Conservation (phyloP, 1,140 invertebrate species). For the Drosophila chauvacae region DNA sequence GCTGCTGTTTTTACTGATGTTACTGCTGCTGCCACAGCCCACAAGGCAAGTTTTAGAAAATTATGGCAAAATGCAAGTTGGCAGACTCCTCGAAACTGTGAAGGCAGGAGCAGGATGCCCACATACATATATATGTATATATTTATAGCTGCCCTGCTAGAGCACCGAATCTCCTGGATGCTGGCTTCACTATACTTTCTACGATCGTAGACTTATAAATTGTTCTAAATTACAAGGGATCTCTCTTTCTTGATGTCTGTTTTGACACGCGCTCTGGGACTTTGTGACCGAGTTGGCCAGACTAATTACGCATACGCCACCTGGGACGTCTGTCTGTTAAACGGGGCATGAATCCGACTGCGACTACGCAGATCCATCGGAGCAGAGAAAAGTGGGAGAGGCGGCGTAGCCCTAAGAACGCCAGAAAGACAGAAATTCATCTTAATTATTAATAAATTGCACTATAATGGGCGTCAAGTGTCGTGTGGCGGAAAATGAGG, state of each 20-base stretch:
- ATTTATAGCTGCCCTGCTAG: not conserved
- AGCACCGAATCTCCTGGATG: not conserved
- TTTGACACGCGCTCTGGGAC: constrained; percentile 25
- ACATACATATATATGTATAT: not conserved
- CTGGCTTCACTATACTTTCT: not conserved
- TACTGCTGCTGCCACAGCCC: constrained; percentile 42
- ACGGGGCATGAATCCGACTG: constrained; percentile 47
- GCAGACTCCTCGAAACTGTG: constrained; percentile 35
- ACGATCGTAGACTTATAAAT: constrained; percentile 42
- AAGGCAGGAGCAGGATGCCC: constrained; percentile 19
- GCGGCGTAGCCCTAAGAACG: not conserved
- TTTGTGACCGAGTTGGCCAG: constrained; percentile 11
- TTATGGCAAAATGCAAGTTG: constrained; percentile 65
- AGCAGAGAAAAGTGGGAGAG: constrained; percentile 32
- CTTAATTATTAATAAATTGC: constrained; percentile 63
- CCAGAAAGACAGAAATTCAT: constrained; percentile 42
- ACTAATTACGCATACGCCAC: constrained; percentile 47
- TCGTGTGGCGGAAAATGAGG: constrained; percentile 48
- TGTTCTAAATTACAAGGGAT: constrained; percentile 37
- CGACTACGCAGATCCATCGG: constrained; percentile 27
- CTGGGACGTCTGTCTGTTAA: constrained; percentile 39
- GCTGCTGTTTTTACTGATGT: constrained; percentile 26
- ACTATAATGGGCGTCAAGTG: constrained; percentile 48
- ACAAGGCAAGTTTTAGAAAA: constrained; percentile 73
- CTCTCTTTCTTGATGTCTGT: constrained; percentile 14